These are phyloP conservation scores for Callopanchax toddi DNA, from an alignment of 2,113 vertebrate genomes.

Conservation along the genomic window DNA sequence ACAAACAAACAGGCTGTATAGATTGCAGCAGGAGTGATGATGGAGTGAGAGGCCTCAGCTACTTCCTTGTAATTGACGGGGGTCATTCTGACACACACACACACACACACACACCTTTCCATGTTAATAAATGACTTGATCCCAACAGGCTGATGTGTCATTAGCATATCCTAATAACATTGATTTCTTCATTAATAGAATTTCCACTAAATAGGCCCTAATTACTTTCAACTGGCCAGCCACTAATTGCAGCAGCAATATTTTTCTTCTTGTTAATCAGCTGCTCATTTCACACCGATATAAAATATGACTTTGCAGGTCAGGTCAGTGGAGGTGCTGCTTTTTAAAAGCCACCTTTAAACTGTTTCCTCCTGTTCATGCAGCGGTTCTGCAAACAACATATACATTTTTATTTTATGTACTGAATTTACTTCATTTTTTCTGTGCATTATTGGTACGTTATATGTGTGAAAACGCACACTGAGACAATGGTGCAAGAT, in stretches of 20 bases:
- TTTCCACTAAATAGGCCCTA: slow-evolving; percentile 81
- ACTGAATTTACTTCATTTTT: too few relatives aligned
- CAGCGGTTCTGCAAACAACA: too few relatives aligned
- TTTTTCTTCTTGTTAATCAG: slow-evolving; percentile 60
- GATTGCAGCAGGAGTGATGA: slow-evolving; percentile 59
- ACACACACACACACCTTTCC: slow-evolving; percentile 26
- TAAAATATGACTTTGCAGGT: slow-evolving; percentile 31
- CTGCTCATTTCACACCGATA: slow-evolving; percentile 52
- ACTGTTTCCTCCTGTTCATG: too few relatives aligned
- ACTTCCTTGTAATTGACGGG: slow-evolving; percentile 61
- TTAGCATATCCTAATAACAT: slow-evolving; percentile 84
- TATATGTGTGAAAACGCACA: too few relatives aligned
- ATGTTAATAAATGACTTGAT: slow-evolving; percentile 73
- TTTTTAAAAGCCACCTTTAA: background rate
- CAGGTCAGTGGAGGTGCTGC: background rate
- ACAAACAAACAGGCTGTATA: slow-evolving; percentile 49
- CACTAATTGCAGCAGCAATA: slow-evolving; percentile 70
- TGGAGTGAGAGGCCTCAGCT: slow-evolving; percentile 51
- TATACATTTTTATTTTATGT: too few relatives aligned
- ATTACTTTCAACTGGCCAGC: slow-evolving; percentile 79
- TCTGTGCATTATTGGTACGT: too few relatives aligned
- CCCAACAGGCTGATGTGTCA: slow-evolving; percentile 69
- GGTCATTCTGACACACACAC: slow-evolving; percentile 53
- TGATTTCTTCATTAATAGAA: slow-evolving; percentile 84
- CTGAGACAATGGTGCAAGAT: too few relatives aligned